These are phyloP conservation scores for Phalacrocorax pelagicus DNA, from an alignment of 2,113 vertebrate species.

Conservation along the genomic window DNA sequence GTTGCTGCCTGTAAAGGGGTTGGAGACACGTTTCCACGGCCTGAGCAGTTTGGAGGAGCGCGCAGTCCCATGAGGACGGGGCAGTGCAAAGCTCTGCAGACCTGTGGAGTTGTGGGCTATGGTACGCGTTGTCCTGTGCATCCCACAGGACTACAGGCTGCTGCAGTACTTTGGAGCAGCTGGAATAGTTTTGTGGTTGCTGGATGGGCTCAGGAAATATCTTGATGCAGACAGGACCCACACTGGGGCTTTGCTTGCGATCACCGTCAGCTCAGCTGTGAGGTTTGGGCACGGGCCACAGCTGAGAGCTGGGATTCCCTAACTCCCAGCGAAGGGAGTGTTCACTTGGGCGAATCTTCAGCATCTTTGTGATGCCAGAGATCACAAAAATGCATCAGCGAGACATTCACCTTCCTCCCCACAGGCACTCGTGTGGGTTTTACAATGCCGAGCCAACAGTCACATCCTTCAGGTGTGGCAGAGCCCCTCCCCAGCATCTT, in stretches of 20 bases:
- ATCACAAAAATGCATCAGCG: not conserved
- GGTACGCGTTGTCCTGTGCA: fast-evolving
- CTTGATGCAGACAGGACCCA: not conserved
- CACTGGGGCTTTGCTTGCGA: not conserved
- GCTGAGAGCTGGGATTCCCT: not conserved
- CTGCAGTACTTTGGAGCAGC: not conserved
- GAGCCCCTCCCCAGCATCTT: not conserved
- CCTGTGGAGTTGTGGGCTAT: not conserved
- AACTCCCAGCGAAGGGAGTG: fast-evolving
- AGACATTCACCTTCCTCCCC: not conserved
- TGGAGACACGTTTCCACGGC: not conserved
- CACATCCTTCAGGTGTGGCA: not conserved
- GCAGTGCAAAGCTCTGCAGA: not conserved
- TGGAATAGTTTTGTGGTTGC: not conserved
- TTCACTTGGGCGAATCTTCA: not conserved
- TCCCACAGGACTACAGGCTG: not conserved
- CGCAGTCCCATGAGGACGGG: not conserved
- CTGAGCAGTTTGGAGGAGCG: not conserved
- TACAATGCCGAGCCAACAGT: fast-evolving
- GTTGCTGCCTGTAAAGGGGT: not conserved
- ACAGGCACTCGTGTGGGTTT: fast-evolving
- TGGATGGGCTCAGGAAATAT: not conserved
- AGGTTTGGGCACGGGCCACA: not conserved
- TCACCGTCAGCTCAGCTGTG: not conserved
- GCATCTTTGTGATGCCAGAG: not conserved